Percentiles rank a stretch among this genome's conserved stretches.
Evolutionary conservation across 2,797 vertebrate genomes (phyloP).

Genomic region (Lagodon rhomboides): DNA sequence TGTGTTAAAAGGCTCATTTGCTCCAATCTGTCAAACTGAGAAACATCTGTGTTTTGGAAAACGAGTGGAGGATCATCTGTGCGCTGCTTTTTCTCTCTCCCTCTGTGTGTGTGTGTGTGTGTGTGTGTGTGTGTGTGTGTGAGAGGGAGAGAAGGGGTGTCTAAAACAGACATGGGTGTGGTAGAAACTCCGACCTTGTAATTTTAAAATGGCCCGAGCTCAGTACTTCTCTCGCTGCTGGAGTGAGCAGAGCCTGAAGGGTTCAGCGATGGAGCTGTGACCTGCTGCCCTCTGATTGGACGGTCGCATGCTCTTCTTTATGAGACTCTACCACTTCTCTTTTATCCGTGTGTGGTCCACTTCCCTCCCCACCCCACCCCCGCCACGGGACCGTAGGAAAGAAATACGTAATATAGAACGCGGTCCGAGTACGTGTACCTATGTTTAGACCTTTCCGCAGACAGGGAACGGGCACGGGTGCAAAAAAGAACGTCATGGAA

Average conservation of each 20-base stretch:
- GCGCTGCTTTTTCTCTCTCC: background rate
- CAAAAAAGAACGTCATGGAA: slow-evolving; percentile 28
- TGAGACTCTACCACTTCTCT: background rate
- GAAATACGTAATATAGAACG: background rate
- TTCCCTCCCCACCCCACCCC: background rate
- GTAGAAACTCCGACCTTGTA: slow-evolving; percentile 46
- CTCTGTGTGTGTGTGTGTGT: background rate
- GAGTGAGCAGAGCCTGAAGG: slow-evolving; percentile 1
- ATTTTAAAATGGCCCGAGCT: slow-evolving; percentile 45
- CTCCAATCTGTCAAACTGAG: slow-evolving; percentile 55
- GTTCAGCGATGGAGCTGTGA: slow-evolving; percentile 21
- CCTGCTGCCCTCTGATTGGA: slow-evolving; percentile 29
- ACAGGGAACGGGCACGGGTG: background rate
- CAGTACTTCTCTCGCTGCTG: slow-evolving; percentile 18
- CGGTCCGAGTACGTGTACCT: background rate
- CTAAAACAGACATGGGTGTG: slow-evolving; percentile 52
- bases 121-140: background rate
- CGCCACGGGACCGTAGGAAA: background rate
- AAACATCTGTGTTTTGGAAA: slow-evolving; percentile 59
- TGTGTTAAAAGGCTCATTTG: slow-evolving; percentile 57
- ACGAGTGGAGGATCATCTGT: slow-evolving; percentile 33
- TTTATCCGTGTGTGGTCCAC: background rate
- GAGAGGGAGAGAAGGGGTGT: slow-evolving; percentile 7
- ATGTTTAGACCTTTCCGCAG: background rate
- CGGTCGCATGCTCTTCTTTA: background rate